Conservation (phyloP, 2,888 invertebrate species). For the Ecdyonurus torrentis region DNA sequence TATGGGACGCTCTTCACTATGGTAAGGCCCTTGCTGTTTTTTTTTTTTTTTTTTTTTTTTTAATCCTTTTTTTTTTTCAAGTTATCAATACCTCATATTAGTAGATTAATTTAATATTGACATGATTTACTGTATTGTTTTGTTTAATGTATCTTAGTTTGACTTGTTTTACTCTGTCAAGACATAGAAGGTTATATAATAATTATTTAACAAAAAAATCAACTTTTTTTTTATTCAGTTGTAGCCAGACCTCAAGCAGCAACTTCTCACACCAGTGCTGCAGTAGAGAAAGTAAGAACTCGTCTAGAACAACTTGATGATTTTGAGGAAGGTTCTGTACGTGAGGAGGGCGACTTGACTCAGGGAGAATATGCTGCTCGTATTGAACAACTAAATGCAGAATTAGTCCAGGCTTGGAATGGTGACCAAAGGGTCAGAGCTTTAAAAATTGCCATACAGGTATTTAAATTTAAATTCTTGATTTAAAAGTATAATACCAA, state of each 20-base stretch:
- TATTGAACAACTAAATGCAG: conserved; percentile 81
- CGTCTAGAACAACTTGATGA: conserved; percentile 87
- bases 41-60: too few relatives aligned
- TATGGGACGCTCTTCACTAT: too few relatives aligned
- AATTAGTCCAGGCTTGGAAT: conserved; percentile 83
- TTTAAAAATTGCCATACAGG: conserved; percentile 86
- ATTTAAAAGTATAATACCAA: too few relatives aligned
- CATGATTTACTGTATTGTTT: too few relatives aligned
- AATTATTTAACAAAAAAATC: background rate
- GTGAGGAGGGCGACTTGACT: conserved; percentile 74
- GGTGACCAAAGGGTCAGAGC: conserved; percentile 89
- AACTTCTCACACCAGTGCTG: conserved; percentile 11
- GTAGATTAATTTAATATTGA: too few relatives aligned
- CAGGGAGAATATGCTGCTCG: conserved; percentile 83
- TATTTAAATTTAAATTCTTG: conserved; percentile 17
- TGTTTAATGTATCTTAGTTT: conserved; percentile 23
- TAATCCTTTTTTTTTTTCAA: too few relatives aligned
- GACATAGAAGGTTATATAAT: conserved; percentile 1
- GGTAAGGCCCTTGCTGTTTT: too few relatives aligned
- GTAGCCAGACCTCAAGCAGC: conserved; percentile 65
- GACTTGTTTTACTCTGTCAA: background rate
- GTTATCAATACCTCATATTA: too few relatives aligned
- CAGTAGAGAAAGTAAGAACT: conserved; percentile 64
- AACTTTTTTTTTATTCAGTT: conserved; percentile 34
- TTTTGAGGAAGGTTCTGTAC: conserved; percentile 76